phyloP scores from a whole-genome alignment of 2,113 vertebrate genomes.

The Centropus bengalensis region DNA sequence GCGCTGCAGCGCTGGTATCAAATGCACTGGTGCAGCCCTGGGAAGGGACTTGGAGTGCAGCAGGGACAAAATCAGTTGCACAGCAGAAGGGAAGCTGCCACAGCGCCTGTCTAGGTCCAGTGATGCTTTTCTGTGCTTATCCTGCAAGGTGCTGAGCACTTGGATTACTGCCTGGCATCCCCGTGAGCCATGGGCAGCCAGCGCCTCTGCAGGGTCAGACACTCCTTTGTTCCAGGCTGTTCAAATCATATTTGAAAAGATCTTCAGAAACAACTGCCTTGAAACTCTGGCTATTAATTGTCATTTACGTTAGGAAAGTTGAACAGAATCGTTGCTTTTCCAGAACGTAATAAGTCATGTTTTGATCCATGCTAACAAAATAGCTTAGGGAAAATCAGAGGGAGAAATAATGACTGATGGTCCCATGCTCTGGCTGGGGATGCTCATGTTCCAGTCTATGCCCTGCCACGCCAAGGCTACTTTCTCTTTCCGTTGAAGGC shows the following conservation, averaged over 20 bases:
- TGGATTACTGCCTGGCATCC: neutral
- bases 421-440: neutral
- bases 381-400: neutral
- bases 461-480: neutral
- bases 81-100: neutral
- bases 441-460: neutral
- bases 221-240: accelerated
- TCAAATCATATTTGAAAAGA: neutral
- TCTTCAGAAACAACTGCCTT: neutral
- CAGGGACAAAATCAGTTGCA: too few relatives aligned
- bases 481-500: neutral
- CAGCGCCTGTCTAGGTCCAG: neutral
- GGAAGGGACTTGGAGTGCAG: neutral
- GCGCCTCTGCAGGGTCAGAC: neutral
- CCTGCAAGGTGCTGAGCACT: neutral
- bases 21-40: neutral
- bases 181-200: neutral
- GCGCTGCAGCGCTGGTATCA: neutral
- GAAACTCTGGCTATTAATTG: neutral
- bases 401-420: constrained; percentile 9
- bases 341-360: neutral
- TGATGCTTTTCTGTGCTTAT: neutral
- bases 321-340: neutral
- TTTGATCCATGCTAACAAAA: neutral
- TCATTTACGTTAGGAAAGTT: neutral